Base-by-base conservation (phyloP, 2,113 vertebrate species). In the Psittacula cyanocephala region DNA sequence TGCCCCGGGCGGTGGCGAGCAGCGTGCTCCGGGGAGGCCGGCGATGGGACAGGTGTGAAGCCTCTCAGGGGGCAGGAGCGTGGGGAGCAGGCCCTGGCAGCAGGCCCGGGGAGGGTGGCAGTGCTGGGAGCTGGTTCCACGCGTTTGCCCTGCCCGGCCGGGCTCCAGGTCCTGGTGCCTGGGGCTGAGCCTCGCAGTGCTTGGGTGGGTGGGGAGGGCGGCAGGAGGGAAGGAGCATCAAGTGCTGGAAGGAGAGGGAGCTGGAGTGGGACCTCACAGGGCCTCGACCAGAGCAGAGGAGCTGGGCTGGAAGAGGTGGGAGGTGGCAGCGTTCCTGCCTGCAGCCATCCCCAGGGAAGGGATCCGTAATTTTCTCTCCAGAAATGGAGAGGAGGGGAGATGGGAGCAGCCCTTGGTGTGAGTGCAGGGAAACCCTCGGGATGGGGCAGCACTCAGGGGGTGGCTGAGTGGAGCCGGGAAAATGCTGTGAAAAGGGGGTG, bases 191-290 rank as follows among this genome's bases (percentile, higher is more conserved):
- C 57, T 4, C 16, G 10, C 4, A 55, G 57, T 23, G 8, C 33
- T 24, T 5, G 43, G 33, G 37, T n/a, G 0, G 0, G 0, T 17
- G 19, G 19, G 67, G 74, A n/a, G 53, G 1, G 1, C 1, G 7
- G 33, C 14, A 4, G 43, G 41, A 33, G 17, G 41, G 31, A 49
- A 62, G 70, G 57, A 59, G 37, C 0, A 50, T 31, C 6, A 14
- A 2, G 52, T 23, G 25, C 43, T 81, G 33, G 39, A 13, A 28
- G 41, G 39, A 35, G 49, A 70, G 53, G 43, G 60, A 13, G 17
- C 52, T 4, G 10, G 75, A 64, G 50, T 3, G 65, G 49, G 39
- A 6, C 4, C 47, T 63, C 6, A 9, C 41, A 8, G 53, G 49
- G 28, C 37, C 29, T 65, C 20, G 23, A 17, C 52, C 2, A 2